Evolutionary conservation across 2,113 vertebrate species (phyloP).

Genomic region (Strigops habroptila): DNA sequence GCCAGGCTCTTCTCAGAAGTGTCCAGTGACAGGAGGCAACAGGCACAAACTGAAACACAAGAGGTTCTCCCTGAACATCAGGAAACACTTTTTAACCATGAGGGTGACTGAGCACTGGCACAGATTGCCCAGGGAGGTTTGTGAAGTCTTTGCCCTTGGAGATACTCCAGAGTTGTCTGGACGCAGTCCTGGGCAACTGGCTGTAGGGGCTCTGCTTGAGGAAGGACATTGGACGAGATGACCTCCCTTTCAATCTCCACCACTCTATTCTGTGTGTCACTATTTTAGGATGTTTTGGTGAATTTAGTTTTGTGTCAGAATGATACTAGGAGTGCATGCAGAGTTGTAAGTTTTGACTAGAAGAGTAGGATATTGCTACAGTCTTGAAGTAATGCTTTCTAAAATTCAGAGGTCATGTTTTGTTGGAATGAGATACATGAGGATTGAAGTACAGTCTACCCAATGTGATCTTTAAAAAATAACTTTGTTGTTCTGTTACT

Average conservation of each 20-base stretch:
- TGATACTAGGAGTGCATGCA: neutral
- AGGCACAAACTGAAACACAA: neutral
- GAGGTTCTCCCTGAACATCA: neutral
- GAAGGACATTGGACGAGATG: neutral
- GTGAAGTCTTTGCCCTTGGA: neutral
- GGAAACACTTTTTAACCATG: neutral
- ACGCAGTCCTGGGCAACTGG: too few relatives aligned
- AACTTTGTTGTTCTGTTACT: neutral
- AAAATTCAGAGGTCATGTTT: neutral
- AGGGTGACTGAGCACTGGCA: neutral
- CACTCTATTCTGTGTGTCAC: neutral
- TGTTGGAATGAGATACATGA: neutral
- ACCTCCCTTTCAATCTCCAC: neutral
- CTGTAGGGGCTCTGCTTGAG: neutral
- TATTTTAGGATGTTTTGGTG: neutral
- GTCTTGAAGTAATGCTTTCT: neutral
- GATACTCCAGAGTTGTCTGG: accelerated
- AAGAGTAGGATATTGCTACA: neutral
- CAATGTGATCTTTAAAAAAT: neutral
- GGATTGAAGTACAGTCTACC: neutral
- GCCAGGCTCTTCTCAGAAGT: too few relatives aligned
- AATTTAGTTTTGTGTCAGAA: neutral
- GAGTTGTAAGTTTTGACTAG: neutral
- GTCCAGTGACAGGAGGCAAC: too few relatives aligned
- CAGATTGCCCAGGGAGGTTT: neutral